Evolutionary conservation across 2,888 invertebrate genomes (phyloP).

Genomic region (Arenicola marina): DNA sequence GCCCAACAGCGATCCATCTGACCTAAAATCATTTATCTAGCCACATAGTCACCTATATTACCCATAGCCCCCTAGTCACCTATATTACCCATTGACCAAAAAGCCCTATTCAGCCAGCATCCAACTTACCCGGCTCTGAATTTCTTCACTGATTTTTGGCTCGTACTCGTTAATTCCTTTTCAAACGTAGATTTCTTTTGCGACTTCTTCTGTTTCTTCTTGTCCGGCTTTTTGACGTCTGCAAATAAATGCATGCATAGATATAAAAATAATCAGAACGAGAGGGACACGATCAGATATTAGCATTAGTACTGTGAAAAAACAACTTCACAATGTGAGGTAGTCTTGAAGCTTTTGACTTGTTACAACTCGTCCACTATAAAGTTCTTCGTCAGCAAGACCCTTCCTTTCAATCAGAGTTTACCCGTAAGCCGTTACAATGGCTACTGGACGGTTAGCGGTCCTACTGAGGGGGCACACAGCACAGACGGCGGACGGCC

Average conservation of each 20-base stretch:
- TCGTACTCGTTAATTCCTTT: constrained; percentile 11
- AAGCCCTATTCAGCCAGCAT: too few species aligned
- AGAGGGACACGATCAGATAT: too few species aligned
- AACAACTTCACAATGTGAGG: too few species aligned
- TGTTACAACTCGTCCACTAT: neutral
- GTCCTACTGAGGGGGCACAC: too few species aligned
- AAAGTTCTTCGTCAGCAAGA: neutral
- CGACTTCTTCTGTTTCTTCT: neutral
- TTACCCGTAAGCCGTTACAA: too few species aligned
- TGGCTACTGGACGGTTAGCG: too few species aligned
- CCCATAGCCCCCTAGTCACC: neutral
- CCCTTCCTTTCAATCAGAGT: too few species aligned
- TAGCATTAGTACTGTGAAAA: too few species aligned
- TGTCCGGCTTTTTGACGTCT: neutral
- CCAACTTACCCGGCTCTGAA: constrained; percentile 3
- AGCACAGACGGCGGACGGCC: too few species aligned
- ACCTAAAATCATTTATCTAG: neutral
- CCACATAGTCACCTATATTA: neutral
- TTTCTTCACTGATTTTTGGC: constrained; percentile 4
- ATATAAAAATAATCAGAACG: too few species aligned
- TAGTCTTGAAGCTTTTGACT: too few species aligned
- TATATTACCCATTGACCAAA: neutral
- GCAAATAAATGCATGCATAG: too few species aligned
- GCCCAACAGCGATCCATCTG: neutral
- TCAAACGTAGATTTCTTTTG: constrained; percentile 6